Evolutionary conservation across 2,888 invertebrate species (phyloP), one percentile per base, ranked within the genome.

Genomic region (Punctoribates punctum): DNA sequence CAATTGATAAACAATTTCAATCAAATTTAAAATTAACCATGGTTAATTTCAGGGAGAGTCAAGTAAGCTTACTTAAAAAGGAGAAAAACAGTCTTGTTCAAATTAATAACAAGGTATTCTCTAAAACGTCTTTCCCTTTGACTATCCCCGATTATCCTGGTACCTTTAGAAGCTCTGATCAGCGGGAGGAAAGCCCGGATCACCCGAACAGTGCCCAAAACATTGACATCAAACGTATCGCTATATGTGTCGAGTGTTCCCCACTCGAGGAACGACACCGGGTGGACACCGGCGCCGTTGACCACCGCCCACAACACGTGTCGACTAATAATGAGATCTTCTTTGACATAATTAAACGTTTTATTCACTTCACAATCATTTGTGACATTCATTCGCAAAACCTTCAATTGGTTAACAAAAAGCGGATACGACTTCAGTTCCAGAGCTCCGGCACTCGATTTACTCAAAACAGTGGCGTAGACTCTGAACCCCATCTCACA

Each of bases 221-320:
- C 78, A 75, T 83, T 83, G 25, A 83, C 82, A 20, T 83, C 82
- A 73, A 82, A 79, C 46, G 81, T 79, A 17, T 80, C 77, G 46
- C 79, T 75, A 81, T 83, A 86, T 74, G 83, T 82, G 13, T 84
- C 83, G 78, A 85, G 80, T 2, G 85, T 82, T 48, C 84, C 82
- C 82, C 85, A 84, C 87, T 51, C 85, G 82, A 73, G 85, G 85
- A 0, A 85, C 85, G 60, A n/a, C n/a, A n/a, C 83, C 82, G 75
- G 81, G 81, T 54, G 83, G 9, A 86, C 81, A 0, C 86, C 86
- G 8, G 87, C 86, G 81, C 86, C 86, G 82, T 86, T 86, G 6
- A 87, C 85, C 25, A 87, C 79, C 5, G 84, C 85, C 86, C 85
- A 86, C 27, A 86, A 79, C 51, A 80, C 85, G 85, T 79, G 0